These are phyloP conservation scores for Epinephelus awoara DNA, from an alignment of 2,797 vertebrate species.

Conservation along the genomic window DNA sequence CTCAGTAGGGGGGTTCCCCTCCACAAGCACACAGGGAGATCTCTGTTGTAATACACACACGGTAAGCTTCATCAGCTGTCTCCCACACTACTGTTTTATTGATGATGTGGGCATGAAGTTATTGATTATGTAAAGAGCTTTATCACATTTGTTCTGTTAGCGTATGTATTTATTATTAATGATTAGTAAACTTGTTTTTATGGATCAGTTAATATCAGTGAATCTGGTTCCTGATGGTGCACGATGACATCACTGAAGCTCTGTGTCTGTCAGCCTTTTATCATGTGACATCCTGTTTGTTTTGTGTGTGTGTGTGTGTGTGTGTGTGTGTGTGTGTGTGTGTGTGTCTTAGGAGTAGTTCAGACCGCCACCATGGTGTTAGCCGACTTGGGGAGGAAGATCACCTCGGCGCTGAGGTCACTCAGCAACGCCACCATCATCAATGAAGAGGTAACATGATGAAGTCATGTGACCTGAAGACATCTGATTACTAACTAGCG, in stretches of 20 bases:
- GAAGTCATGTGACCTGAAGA: too few species aligned
- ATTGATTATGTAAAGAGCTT: too few species aligned
- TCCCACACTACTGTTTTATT: too few species aligned
- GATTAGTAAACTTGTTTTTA: too few species aligned
- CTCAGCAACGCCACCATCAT: constrained; percentile 99
- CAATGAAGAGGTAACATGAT: constrained; percentile 90
- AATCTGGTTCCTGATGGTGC: not conserved
- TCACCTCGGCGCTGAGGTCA: constrained; percentile 96
- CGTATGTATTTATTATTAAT: too few species aligned
- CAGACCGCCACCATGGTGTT: constrained; percentile 93
- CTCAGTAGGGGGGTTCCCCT: constrained; percentile 49
- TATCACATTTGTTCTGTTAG: too few species aligned
- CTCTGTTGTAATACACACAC: constrained; percentile 4
- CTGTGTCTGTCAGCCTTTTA: too few species aligned
- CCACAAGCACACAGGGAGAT: constrained; percentile 15
- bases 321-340: constrained; percentile 14
- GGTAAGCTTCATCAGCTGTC: constrained; percentile 15
- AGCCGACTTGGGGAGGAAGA: constrained; percentile 97
- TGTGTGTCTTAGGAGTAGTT: constrained; percentile 49
- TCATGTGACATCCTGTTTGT: not conserved
- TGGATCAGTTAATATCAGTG: not conserved
- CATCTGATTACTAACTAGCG: too few species aligned
- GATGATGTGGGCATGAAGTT: too few species aligned
- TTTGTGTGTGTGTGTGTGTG: not conserved
- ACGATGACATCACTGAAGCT: not conserved